Evolutionary conservation across 2,888 invertebrate species (phyloP), one percentile per base, ranked within the genome.

Genomic region (Drosophila putrida): DNA sequence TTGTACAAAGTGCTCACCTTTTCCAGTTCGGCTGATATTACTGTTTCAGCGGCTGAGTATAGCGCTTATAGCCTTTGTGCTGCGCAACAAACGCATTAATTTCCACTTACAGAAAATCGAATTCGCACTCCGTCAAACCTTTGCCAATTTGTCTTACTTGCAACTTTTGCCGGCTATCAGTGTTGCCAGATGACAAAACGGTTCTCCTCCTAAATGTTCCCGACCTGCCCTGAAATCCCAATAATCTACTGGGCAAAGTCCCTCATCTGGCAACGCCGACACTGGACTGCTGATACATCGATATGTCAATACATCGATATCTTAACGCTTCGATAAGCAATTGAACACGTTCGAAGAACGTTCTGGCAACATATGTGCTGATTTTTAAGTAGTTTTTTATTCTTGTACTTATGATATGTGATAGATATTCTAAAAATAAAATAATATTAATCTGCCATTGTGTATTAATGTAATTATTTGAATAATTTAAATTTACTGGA

Each of bases 71-170:
- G 65, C 60, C 28, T 68, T 75, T 13, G 44, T 55, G 39, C 66
- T 59, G 25, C 66, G 38, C 59, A 83, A 62, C 60, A 73, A 62
- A 53, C 78, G 84, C 89, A 88, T 88, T n/a, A 61, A 80, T 50
- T 58, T 46, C 6, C 6, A 54, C 9, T 28, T 1, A 13, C 20
- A 54, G n/a, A 8, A 11, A 62, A 35, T 6, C 25, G 39, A 57
- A 28, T 10, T 31, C 15, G n/a, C 20, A 27, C 13, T 6, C 28
- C 36, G 28, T 13, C 9, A 38, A 43, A 9, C 35, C 6, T 38
- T 39, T 31, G 59, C 65, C 25, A 71, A 66, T 47, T 57, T 63
- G 35, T 33, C 27, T 50, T 20, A 54, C 47, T 58, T 67, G 63
- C 71, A 75, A 71, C 58, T 68, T 71, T 63, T 75, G 67, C 76